Evolutionary conservation across 2,888 invertebrate species (phyloP), one percentile per base, ranked within the genome.

Genomic region (Pterostichus niger): DNA sequence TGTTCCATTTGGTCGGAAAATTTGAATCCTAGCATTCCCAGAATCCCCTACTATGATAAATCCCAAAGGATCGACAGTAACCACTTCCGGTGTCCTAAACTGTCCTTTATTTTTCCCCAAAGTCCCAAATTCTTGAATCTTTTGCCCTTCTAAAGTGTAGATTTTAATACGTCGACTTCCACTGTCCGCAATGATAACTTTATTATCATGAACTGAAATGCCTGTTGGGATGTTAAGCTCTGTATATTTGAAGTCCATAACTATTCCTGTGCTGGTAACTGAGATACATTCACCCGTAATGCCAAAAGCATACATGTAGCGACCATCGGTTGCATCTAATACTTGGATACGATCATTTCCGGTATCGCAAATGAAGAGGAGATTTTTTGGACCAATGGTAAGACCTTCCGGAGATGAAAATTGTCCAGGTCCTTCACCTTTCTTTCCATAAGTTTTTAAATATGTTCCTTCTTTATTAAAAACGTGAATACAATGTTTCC

Each of bases 21-120:
- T 92, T 88, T 96, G 96, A 0, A 96, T 91, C 5, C 96, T 91
- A 52, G 93, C 93, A 87, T 96, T 96, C 0, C 95, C 96, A 0
- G 94, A 94, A 88, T 96, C 96, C 0, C 95, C 96, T 0, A 96
- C 95, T 0, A 95, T 89, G 52, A 96, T 94, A 87, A 94, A 94
- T 0, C 95, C 95, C 88, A 93, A 90, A 0, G 92, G 92, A 87
- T 96, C 96, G 0, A 95, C 93, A 0, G 94, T 91, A 4, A 96
- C 90, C 0, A 94, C 95, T 88, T 96, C 94, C 0, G 96, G 95
- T 82, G 94, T 93, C 87, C 94, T 92, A 87, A 95, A 93, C 87
- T 95, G 94, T 0, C 95, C 95, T 84, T 93, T 92, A 80, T 92
- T 90, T 64, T 92, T 92, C 0, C 95, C 95, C 79, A 93, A 90